Base-by-base conservation (phyloP, 1,140 invertebrate genomes). In the Tetramorium parvispinum region DNA sequence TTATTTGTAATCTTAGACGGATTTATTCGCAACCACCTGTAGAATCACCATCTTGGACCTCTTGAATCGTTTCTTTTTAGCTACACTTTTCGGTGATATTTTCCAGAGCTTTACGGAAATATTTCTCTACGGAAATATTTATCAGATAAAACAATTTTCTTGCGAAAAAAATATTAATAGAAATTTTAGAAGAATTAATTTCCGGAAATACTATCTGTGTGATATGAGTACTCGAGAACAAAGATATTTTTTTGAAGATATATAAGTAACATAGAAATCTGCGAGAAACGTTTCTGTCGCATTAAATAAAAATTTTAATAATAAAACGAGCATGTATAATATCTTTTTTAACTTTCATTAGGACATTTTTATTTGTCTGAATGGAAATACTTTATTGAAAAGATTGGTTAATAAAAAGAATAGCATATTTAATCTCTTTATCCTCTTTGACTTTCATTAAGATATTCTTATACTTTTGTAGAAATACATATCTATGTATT, bases 11-110 rank as follows among this genome's bases (percentile, higher is more conserved):
- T 43, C 70, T 57, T 49, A 24, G 10, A 0, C 40, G 49, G 66
- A 70, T 89, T 77, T 61, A 75, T 81, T 61, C 32, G 24, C 85
- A 83, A 89, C 88, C 88, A 89, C 88, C 87, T 89, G 88, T 89
- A 81, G 87, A 70, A 86, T 86, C 49, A 32, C 18, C 51, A 43
- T 27, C 32, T 46, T 21, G 27, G 57, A 32, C 43, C 68, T 40
- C 59, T 86, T n/a, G 21, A 57, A 21, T 8, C 18, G 2, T 2
- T 24, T 49, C 24, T 40, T 78, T 77, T 40, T 55, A 66, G 65
- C 40, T 46, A 61, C 21, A n/a, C 55, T 68, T 43, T 51, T 79
- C 32, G 21, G 11, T 1, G 7, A 24, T 65, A 55, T 37, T 49
- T 32, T 21, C 11, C n/a, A 24, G 18, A 32, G 5, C 27, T 75